Conservation (phyloP, 2,888 invertebrate genomes). For the Drosophila meridionalis region DNA sequence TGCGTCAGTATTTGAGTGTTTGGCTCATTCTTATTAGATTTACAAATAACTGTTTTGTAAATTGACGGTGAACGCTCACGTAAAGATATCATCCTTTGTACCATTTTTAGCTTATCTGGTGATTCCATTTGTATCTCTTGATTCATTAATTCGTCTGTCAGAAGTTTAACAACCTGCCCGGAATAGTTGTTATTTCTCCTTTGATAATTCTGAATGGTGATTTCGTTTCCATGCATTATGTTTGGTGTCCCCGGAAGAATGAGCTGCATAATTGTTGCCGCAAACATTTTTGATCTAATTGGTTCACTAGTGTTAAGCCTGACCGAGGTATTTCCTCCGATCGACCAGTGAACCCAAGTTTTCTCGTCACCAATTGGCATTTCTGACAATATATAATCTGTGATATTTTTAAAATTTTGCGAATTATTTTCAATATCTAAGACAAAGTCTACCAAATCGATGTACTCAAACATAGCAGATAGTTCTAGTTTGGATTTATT, state of each 20-base stretch:
- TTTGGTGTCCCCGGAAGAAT: slow-evolving; percentile 94
- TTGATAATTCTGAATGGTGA: slow-evolving; percentile 87
- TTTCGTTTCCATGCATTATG: slow-evolving; percentile 96
- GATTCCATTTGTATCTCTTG: slow-evolving; percentile 87
- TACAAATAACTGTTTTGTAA: slow-evolving; percentile 90
- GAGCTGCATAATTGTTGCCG: slow-evolving; percentile 90
- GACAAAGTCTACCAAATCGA: slow-evolving; percentile 90
- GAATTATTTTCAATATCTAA: slow-evolving; percentile 88
- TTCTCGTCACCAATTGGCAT: slow-evolving; percentile 87
- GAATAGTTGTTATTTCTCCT: slow-evolving; percentile 87
- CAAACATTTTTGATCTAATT: slow-evolving; percentile 87
- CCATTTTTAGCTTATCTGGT: slow-evolving; percentile 87
- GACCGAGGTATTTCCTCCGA: slow-evolving; percentile 87
- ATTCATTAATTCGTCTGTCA: slow-evolving; percentile 86
- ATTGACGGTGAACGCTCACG: slow-evolving; percentile 89
- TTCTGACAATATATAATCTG: slow-evolving; percentile 87
- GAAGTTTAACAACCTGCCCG: slow-evolving; percentile 89
- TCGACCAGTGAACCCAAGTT: slow-evolving; percentile 93
- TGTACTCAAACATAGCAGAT: slow-evolving; percentile 87
- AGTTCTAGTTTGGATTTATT: slow-evolving; percentile 85
- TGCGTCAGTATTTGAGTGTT: slow-evolving; percentile 89
- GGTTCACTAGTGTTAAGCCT: slow-evolving; percentile 59
- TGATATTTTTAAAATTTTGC: slow-evolving; percentile 87
- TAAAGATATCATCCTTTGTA: slow-evolving; percentile 87
- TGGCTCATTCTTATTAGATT: slow-evolving; percentile 87